Evolutionary conservation across 2,888 invertebrate genomes (phyloP), one percentile per base, ranked within the genome.

Genomic region (Cryptosula pallasiana): DNA sequence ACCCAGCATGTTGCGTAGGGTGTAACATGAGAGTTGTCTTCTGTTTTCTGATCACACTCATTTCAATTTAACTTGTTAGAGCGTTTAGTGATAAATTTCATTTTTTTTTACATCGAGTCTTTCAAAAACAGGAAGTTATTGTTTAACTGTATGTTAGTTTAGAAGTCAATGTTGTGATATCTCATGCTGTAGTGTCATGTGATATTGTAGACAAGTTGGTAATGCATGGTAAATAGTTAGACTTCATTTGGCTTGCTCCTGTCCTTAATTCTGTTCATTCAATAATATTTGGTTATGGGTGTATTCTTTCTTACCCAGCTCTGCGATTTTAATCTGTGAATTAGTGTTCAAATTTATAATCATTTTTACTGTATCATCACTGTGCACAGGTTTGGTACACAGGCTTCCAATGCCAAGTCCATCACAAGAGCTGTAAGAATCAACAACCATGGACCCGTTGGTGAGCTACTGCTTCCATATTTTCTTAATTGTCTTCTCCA

Each of bases 391-490:
- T 82, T 82, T 78, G 84, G 84, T 13, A 82, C 80, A 23, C 81
- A 81, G 75, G 79, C 83, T 3, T 79, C 81, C 2, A 82, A 82
- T 16, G 78, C 78, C 1, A 74, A 76, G 2, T 74, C 81, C 23
- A 75, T 80, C 0, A 78, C 74, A 27, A 74, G 83, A 69, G 77
- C 77, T 20, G 77, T 83, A 77, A 77, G 81, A 72, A 78, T 84
- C 34, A 82, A 81, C 76, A 84, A 84, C 75, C 76, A 76, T 36
- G 81, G 82, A 75, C 82, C 82, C 2, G 76, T 75, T 76, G 83
- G 83, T 83, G 73, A 77, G 79, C 71, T 13, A 5, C 20, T 13
- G 45, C 45, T 13, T 45, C 9, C 5, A 5, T 45, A 5, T 13
- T 20, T 45, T 13, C 45, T 45, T 13, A 45, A 5, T 20, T 45